Percentiles rank a stretch among this genome's conserved stretches.
These are phyloP conservation scores for Pachyrhynchus sulphureomaculatus DNA, from an alignment of 1,140 invertebrate species.

Conservation along the genomic window DNA sequence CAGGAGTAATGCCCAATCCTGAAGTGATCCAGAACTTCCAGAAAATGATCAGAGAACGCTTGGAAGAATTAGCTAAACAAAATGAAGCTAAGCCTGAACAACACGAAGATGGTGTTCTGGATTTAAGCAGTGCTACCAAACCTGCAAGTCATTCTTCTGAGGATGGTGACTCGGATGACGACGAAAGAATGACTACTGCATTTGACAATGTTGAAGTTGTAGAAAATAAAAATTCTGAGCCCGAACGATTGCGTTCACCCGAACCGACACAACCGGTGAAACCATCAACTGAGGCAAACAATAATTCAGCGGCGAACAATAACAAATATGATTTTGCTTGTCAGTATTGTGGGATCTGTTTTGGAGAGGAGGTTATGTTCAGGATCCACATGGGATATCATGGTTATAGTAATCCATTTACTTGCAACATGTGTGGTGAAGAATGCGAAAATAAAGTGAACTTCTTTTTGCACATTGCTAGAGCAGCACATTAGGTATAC, in stretches of 20 bases:
- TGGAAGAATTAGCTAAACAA: constrained; percentile 3
- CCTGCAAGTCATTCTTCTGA: constrained; percentile 50
- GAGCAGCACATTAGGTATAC: constrained; percentile 67
- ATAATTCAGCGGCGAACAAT: constrained; percentile 25
- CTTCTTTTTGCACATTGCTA: constrained; percentile 90
- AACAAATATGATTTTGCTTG: constrained; percentile 63
- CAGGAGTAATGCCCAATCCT: constrained; percentile 51
- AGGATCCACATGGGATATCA: constrained; percentile 97
- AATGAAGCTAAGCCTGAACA: background rate
- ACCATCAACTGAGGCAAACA: background rate
- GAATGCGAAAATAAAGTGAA: constrained; percentile 76
- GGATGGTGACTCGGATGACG: constrained; percentile 45
- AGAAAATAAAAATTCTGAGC: constrained; percentile 8
- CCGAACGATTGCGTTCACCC: background rate
- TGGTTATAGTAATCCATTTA: constrained; percentile 84
- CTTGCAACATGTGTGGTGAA: constrained; percentile 92
- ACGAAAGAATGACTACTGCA: constrained; percentile 32
- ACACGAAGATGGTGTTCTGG: constrained; percentile 54
- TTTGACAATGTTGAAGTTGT: constrained; percentile 43
- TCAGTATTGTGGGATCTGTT: constrained; percentile 85
- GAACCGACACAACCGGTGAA: background rate
- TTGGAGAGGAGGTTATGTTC: constrained; percentile 89
- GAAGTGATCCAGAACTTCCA: constrained; percentile 18
- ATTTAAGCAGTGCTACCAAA: constrained; percentile 55
- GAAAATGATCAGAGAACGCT: constrained; percentile 3